A percentile compares a stretch with the other conserved stretches of the same genome.
Conservation (phyloP, 53 echinoderm and acorn worm genomes). For the Hippasteria phrygiana region DNA sequence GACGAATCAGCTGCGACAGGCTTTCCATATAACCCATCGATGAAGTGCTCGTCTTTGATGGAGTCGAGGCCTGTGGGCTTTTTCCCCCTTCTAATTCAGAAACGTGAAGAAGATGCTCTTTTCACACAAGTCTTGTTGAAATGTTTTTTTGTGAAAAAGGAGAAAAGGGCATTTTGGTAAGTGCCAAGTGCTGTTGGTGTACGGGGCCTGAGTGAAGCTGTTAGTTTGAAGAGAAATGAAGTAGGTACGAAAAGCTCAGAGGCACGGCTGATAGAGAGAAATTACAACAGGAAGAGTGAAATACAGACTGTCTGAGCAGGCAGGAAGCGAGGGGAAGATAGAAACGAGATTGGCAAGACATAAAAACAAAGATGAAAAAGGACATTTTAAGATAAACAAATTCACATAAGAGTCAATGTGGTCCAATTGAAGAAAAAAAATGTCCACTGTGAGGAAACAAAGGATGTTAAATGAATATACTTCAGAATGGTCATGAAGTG, state of each 20-base stretch:
- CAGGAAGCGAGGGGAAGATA: too few relatives aligned
- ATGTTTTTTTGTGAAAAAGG: background rate
- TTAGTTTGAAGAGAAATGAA: background rate
- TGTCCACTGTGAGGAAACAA: too few relatives aligned
- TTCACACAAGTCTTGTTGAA: background rate
- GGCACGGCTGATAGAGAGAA: background rate
- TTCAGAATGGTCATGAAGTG: too few relatives aligned
- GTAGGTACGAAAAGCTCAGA: background rate
- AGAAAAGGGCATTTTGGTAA: background rate
- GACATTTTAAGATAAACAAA: too few relatives aligned
- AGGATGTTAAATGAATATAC: too few relatives aligned
- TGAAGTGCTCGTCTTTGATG: background rate
- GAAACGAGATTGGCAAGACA: too few relatives aligned
- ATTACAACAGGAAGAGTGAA: background rate
- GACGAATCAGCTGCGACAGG: background rate
- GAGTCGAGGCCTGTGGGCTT: background rate
- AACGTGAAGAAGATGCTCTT: slow-evolving; percentile 1
- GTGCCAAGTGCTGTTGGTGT: background rate
- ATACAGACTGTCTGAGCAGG: background rate
- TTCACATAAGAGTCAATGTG: too few relatives aligned
- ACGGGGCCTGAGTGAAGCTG: background rate
- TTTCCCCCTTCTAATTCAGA: background rate
- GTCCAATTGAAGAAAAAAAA: too few relatives aligned
- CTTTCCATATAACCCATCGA: background rate
- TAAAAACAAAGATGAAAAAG: too few relatives aligned